Evolutionary conservation across 2,113 vertebrate genomes (phyloP).

Genomic region (Microcebus tavaratra): DNA sequence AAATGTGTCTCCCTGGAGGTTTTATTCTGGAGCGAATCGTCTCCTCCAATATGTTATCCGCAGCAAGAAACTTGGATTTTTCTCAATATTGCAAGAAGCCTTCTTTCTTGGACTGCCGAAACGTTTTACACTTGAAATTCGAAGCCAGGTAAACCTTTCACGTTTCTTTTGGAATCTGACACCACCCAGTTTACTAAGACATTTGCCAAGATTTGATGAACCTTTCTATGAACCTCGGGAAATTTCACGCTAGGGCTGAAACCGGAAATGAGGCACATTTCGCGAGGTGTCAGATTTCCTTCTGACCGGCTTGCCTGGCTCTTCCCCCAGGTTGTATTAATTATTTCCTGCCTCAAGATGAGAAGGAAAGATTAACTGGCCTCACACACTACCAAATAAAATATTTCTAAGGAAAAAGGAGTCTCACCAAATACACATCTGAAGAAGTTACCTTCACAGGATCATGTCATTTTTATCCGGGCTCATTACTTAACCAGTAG

Average conservation of each 20-base stretch:
- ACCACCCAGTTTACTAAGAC: conserved; percentile 44
- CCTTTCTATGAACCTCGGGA: conserved; percentile 72
- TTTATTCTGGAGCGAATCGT: conserved; percentile 17
- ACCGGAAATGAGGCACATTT: conserved; percentile 69
- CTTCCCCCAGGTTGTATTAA: conserved; percentile 61
- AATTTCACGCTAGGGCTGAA: conserved; percentile 71
- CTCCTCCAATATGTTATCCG: conserved; percentile 36
- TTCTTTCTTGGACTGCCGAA: conserved; percentile 30
- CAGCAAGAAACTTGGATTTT: background rate
- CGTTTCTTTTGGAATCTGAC: conserved; percentile 69
- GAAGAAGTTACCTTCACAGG: background rate
- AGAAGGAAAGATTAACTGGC: conserved; percentile 58
- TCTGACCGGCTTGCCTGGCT: conserved; percentile 2
- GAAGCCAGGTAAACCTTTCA: conserved; percentile 59
- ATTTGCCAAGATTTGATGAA: conserved; percentile 68
- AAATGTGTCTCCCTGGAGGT: conserved; percentile 36
- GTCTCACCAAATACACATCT: background rate
- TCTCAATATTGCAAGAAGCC: background rate
- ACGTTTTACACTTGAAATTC: conserved; percentile 58
- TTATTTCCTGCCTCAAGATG: conserved; percentile 74
- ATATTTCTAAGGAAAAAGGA: conserved; percentile 42
- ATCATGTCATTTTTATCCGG: background rate
- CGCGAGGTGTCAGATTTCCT: conserved; percentile 70
- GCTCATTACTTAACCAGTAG: background rate
- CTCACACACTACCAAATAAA: conserved; percentile 49